Percentiles rank a stretch among this genome's conserved stretches.
phyloP scores from a whole-genome alignment of 2,888 invertebrate species.

The Oxycera nigricornis region DNA sequence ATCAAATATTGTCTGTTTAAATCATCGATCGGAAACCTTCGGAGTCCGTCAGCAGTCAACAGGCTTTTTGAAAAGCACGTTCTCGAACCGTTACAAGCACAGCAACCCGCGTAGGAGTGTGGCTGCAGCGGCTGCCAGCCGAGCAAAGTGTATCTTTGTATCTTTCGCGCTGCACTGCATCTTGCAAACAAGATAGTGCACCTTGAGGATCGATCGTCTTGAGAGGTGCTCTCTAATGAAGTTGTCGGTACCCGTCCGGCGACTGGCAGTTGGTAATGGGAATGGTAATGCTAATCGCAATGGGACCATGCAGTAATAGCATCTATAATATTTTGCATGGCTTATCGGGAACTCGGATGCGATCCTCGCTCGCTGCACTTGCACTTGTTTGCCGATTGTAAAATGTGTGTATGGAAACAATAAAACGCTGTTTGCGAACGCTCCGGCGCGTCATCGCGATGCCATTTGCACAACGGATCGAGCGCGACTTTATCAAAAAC shows the following conservation, averaged over 20 bases:
- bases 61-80: no score
- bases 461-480: background rate
- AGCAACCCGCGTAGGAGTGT: no score
- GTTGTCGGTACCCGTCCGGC: no score
- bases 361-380: background rate
- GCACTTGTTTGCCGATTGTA: background rate
- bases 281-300: no score
- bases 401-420: conserved; percentile 11
- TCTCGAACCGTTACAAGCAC: no score
- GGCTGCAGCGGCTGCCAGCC: background rate
- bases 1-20: no score
- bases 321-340: no score
- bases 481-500: conserved; percentile 11
- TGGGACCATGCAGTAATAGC: no score
- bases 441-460: background rate
- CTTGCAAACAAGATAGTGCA: conserved; percentile 12
- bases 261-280: no score
- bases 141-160: background rate
- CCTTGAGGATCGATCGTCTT: background rate
- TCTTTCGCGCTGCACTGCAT: conserved; percentile 13
- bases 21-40: no score
- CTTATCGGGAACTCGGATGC: background rate
- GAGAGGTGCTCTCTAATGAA: background rate
- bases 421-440: background rate
- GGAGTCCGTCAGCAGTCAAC: no score